Evolutionary conservation across 2,797 vertebrate genomes (phyloP), one percentile per base, ranked within the genome.

Genomic region (Eleutherodactylus coqui): DNA sequence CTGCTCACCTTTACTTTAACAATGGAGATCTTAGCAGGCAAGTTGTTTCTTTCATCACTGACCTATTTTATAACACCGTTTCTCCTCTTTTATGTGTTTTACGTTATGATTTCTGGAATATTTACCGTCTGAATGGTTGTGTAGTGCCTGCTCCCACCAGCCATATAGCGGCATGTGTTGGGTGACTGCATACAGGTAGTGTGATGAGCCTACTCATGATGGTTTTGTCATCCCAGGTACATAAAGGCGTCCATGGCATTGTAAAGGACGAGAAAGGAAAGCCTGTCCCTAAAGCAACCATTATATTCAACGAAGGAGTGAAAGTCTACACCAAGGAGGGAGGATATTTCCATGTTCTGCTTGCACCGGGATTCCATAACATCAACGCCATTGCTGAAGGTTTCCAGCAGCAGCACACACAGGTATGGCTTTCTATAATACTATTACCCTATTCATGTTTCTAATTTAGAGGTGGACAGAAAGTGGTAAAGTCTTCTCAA

Each of bases 241-340:
- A 99, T 81, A 99, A 99, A 90, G 98, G 98, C n/a, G 94, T 99
- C 80, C 96, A 95, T 67, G 98, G 98, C 0, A 89, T 97, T 80
- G 97, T 98, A 82, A 96, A 93, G 91, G 98, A 99, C 90, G 97
- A 94, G 90, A 96, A 92, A 53, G 96, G 98, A 80, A 98, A 97
- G 89, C 94, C 98, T 2, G 93, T 99, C 58, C 93, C 94, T 55
- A 97, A 96, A 72, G 97, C 97, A 0, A 91, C 95, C 88, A 95
- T 99, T 58, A 92, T 98, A 8, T 89, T 99, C 85, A 97, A 98
- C 16, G 95, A 96, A 62, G 94, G 95, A 14, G 91, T 97, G 86
- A 95, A 92, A 79, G 93, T 99, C 9, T 94, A 90, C 73, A 96
- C 95, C 0, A 90, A 92, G 85, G 95, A 97, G 83, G 96, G 96